Evolutionary conservation across 64 coral and sea anemone genomes (phyloP), one percentile per base, ranked within the genome.

Genomic region (Stichodactyla helianthus): DNA sequence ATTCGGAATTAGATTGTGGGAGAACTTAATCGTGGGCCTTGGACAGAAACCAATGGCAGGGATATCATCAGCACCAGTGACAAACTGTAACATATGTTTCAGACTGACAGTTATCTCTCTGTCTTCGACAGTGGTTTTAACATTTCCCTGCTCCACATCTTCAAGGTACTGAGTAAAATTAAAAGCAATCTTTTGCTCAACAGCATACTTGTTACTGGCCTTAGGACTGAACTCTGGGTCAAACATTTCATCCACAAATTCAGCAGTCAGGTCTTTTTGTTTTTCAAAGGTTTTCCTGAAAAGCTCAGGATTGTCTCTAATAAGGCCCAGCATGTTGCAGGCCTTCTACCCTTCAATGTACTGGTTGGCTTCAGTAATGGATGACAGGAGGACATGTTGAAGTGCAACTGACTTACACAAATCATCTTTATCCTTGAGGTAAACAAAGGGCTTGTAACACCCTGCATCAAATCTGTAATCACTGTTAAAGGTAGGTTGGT

Each of bases 351-450:
- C 91, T 82, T 82, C 76, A 52, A 88, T 88, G 77, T 86, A 92
- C 63, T 92, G 91, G 79, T 92, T 83, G 77, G 83, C 85, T 92
- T 92, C 91, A 59, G 91, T 61, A 58, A 83, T 60, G 11, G 91
- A 86, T 51, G 77, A 84, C 54, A 92, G 82, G 53, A 92, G 82
- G 77, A 92, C 54, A 63, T 92, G 81, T 71, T 92, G 91, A 25
- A 92, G 80, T 82, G 57, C 59, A 71, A 92, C 87, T 59, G 65
- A 92, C 31, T 76, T 92, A 51, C 87, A 88, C 55, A 88, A 92
- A 71, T 92, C 79, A 57, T 82, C 58, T 87, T 92, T 88, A 56
- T 82, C 87, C 50, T 81, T 65, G 20, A 88, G 50, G 54, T 81
- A 82, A 51, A 88, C 77, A 79, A 88, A 82, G 4, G 87, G 87